Evolutionary conservation across 2,113 vertebrate genomes (phyloP).

Genomic region (Pseudonaja textilis): DNA sequence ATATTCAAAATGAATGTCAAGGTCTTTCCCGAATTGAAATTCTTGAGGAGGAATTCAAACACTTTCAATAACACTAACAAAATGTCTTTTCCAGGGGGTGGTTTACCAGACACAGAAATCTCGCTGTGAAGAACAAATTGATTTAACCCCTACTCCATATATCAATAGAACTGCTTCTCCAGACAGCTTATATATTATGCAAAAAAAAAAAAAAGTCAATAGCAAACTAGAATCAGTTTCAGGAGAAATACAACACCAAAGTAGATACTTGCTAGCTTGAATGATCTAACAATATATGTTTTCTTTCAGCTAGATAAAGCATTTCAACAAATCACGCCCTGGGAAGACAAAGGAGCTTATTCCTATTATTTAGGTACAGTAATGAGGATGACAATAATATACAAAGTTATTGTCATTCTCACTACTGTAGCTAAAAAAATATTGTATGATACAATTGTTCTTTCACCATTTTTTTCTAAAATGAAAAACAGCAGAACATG

Average conservation of each 20-base stretch:
- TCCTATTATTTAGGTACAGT: background rate
- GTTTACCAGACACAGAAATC: background rate
- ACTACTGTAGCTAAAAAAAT: background rate
- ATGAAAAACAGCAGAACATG: background rate
- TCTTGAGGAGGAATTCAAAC: background rate
- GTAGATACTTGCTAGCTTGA: slow-evolving; percentile 3
- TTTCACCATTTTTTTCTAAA: background rate
- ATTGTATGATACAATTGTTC: background rate
- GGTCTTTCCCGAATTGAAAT: background rate
- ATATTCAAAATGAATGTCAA: background rate
- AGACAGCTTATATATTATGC: background rate
- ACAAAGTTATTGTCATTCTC: background rate
- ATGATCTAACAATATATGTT: background rate
- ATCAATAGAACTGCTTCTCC: background rate
- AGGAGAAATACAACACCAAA: background rate
- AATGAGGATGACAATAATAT: background rate
- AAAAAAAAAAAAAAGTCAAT: background rate
- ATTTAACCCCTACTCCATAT: background rate
- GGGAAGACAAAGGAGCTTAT: background rate
- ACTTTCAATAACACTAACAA: background rate
- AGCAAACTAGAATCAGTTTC: background rate
- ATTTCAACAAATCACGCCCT: background rate
- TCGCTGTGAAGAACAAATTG: background rate
- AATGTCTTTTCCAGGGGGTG: background rate
- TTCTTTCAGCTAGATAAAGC: background rate